These are phyloP conservation scores for Drosophila triauraria DNA, from an alignment of 1,140 invertebrate species.

Conservation along the genomic window DNA sequence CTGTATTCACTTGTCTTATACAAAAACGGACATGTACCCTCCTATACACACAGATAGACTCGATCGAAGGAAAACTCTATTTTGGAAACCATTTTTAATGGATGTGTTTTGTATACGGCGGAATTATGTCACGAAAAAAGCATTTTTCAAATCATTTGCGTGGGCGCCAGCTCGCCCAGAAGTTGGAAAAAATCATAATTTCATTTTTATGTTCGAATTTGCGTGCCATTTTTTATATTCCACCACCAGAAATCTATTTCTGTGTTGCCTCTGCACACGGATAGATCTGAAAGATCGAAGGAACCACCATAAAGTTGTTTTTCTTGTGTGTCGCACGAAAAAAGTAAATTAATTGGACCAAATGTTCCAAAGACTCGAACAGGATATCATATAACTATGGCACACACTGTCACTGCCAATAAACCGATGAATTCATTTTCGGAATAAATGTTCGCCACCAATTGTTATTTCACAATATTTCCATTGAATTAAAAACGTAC, in stretches of 20 bases:
- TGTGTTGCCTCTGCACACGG: slow-evolving; percentile 21
- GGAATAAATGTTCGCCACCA: background rate
- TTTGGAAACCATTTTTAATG: slow-evolving; percentile 38
- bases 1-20: background rate
- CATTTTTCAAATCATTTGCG: slow-evolving; percentile 46
- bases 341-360: slow-evolving; percentile 74
- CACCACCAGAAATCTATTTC: slow-evolving; percentile 64
- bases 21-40: background rate
- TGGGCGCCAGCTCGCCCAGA: slow-evolving; percentile 43
- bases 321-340: slow-evolving; percentile 32
- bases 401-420: slow-evolving; percentile 15
- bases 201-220: slow-evolving; percentile 65
- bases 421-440: slow-evolving; percentile 20
- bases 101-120: slow-evolving; percentile 36
- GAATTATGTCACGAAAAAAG: slow-evolving; percentile 64
- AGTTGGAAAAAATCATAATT: slow-evolving; percentile 72
- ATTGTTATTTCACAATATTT: slow-evolving; percentile 26
- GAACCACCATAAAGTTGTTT: slow-evolving; percentile 2
- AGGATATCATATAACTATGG: slow-evolving; percentile 42
- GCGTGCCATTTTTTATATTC: slow-evolving; percentile 70
- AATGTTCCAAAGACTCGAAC: slow-evolving; percentile 49
- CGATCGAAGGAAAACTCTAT: slow-evolving; percentile 1
- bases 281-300: slow-evolving; percentile 47
- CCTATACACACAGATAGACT: background rate
- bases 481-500: slow-evolving; percentile 27